These are phyloP conservation scores for Eurystomus glaucurus DNA, from an alignment of 2,797 vertebrate species.

Conservation along the genomic window DNA sequence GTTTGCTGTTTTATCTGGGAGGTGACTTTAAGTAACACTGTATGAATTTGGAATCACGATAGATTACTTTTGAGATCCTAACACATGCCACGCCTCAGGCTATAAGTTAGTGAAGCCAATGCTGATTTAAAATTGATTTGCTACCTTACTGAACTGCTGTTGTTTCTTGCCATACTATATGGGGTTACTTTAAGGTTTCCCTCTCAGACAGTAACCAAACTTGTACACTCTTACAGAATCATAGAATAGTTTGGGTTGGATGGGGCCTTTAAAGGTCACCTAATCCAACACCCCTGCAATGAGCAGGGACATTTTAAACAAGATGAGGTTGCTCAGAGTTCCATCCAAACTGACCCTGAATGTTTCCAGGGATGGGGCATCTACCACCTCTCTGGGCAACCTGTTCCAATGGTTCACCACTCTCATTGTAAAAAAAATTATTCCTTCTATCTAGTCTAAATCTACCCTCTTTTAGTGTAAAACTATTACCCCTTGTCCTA, in stretches of 20 bases:
- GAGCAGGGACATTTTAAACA: background rate
- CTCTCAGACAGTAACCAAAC: background rate
- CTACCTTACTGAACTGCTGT: background rate
- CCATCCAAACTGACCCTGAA: background rate
- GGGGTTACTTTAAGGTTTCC: background rate
- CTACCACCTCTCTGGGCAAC: background rate
- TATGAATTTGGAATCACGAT: background rate
- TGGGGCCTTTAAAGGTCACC: background rate
- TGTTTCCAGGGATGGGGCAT: background rate
- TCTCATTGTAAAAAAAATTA: background rate
- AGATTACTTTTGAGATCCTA: background rate
- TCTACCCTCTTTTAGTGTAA: background rate
- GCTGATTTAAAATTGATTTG: background rate
- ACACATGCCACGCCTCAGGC: accelerated
- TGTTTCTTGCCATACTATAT: background rate
- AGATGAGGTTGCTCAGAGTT: background rate
- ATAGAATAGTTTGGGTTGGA: background rate
- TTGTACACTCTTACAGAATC: background rate
- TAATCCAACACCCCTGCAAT: background rate
- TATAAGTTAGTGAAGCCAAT: accelerated
- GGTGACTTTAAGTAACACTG: background rate
- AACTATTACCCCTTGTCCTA: background rate
- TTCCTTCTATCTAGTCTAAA: background rate
- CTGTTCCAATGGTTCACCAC: background rate
- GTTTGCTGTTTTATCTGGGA: background rate